Evolutionary conservation across 1,140 invertebrate species (phyloP), one percentile per base, ranked within the genome.

Genomic region (Cotesia glomerata): DNA sequence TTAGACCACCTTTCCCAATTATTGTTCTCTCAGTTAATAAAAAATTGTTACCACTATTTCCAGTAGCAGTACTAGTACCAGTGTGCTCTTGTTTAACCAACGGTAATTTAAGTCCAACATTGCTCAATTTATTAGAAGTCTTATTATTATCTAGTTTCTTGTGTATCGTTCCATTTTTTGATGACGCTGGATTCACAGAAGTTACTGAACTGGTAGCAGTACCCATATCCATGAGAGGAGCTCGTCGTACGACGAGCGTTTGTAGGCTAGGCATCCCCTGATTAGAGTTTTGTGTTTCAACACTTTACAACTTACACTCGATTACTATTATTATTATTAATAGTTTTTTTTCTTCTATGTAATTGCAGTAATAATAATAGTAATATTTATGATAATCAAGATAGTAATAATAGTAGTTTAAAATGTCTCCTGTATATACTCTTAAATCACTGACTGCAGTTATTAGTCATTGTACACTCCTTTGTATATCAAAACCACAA

Each of bases 241-340:
- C 85, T 85, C 86, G 86, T 86, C 86, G 79, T 78, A 86, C 71
- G 85, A 87, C 85, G 85, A 86, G 85, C 84, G 84, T 86, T 69
- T 86, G 84, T 85, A 87, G 84, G 80, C 85, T 87, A 83, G 86
- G 86, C 86, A 87, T 87, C 85, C 86, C 86, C 85, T 82, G 75
- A 76, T 80, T 26, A 77, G 67, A 73, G 72, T 79, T 67, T 72
- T 80, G 75, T 78, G 77, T 74, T 68, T 75, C 76, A 67, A 63
- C 63, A 70, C 56, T 56, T 18, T 32, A 16, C 14, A 45, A 11
- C n/a, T 32, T 35, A 8, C n/a, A 14, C 64, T 34, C 2, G 13
- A 36, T 61, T 35, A 11, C 8, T 54, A 35, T 14, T 32, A 49
- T 49, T 18, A 39, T 64, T 64, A 66, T 16, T 4, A n/a, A 0